Evolutionary conservation across 2,113 vertebrate species (phyloP), one percentile per base, ranked within the genome.

Genomic region (Pseudopipra pipra): DNA sequence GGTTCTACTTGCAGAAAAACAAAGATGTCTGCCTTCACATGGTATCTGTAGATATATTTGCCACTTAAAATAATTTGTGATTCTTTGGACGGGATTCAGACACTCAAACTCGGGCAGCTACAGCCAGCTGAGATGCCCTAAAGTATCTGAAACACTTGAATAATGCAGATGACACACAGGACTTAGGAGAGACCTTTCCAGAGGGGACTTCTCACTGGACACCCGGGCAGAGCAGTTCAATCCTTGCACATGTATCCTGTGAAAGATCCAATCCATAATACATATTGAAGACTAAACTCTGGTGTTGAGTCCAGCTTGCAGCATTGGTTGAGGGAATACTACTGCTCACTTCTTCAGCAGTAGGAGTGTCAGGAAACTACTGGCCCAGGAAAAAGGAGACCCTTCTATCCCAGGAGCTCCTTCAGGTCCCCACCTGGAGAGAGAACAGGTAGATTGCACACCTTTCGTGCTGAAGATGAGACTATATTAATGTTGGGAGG

Each of bases 21-120:
- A 33, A 11, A 43, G 13, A 3, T 3, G 0, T 58, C 14, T 72
- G 8, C 3, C 6, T 4, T 61, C 8, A 21, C 9, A 15, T 9
- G 15, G 9, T 24, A n/a, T 46, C 27, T 35, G 3, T n/a, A 71
- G 15, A 47, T 0, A 2, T 58, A 49, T 71, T 89, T 83, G 1
- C 10, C 30, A 9, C 49, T 73, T 88, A n/a, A 81, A 72, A 44
- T 23, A 19, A 59, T 15, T 73, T 52, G 5, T 6, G 2, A 39
- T 58, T 54, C 24, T 9, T 75, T 71, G 6, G 5, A 7, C 52
- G 54, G 14, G 11, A 31, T 63, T 73, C 43, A 46, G 14, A 5
- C n/a, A 19, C 16, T 21, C 18, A 76, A 63, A 31, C 4, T 1
- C 49, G 13, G 18, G 6, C n/a, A 39, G 6, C 5, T 28, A 63